Percentiles rank a stretch among this genome's conserved stretches.
Conservation (phyloP, 2,797 vertebrate species). For the Lacerta viridis region DNA sequence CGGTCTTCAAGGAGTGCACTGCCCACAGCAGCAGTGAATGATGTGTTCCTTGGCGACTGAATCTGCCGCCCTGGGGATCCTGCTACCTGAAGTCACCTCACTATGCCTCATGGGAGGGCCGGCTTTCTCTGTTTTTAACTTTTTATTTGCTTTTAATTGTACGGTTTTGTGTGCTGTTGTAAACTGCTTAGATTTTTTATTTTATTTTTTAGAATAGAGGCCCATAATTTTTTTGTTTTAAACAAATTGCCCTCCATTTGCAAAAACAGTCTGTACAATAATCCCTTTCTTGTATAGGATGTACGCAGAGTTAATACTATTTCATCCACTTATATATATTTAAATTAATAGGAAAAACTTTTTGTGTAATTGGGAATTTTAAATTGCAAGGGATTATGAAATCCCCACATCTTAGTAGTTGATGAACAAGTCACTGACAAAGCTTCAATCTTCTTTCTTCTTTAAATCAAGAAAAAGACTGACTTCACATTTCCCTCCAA, state of each 20-base stretch:
- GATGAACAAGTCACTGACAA: conserved; percentile 15
- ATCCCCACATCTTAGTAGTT: neutral
- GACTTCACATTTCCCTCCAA: neutral
- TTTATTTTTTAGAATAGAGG: no score
- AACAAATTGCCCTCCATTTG: neutral
- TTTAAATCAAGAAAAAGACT: conserved; percentile 23
- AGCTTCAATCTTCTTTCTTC: conserved; percentile 12
- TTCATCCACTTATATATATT: neutral
- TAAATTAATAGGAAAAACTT: neutral
- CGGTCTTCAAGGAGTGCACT: no score
- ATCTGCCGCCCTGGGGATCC: no score
- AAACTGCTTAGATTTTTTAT: no score
- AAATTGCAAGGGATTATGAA: neutral
- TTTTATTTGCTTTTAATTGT: no score
- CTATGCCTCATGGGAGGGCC: no score
- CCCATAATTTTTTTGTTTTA: no score
- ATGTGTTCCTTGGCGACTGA: no score
- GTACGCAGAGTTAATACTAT: neutral
- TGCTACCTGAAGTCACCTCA: no score
- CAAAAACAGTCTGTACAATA: neutral
- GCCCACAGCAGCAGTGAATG: no score
- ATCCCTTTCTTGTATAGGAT: neutral
- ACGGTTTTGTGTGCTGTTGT: no score
- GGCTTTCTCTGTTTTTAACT: no score
- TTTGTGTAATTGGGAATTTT: neutral